Conservation (phyloP, 2,113 vertebrate species). For the Coregonus clupeaformis region DNA sequence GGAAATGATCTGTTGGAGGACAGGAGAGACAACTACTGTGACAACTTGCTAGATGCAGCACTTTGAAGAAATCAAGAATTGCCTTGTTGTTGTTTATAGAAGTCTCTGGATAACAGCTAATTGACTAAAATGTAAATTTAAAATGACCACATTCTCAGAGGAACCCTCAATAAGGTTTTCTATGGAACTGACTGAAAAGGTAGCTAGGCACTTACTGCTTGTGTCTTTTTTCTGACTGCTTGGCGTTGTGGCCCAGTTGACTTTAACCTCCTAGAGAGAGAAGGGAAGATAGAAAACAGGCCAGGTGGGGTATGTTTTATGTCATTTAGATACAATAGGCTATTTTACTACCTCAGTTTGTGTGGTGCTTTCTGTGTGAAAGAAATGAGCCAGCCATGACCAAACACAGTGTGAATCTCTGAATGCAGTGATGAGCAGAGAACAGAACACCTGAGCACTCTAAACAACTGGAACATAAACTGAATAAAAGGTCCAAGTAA, state of each 20-base stretch:
- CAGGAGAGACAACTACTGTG: background rate
- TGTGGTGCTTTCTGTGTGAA: background rate
- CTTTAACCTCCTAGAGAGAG: slow-evolving; percentile 91
- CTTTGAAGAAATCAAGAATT: background rate
- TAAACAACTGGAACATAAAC: background rate
- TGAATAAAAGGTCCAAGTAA: slow-evolving; percentile 44
- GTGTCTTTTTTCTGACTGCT: slow-evolving; percentile 99
- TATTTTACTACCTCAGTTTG: background rate
- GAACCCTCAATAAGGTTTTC: background rate
- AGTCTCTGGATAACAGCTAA: too few relatives aligned
- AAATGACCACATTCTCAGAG: background rate
- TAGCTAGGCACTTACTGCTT: slow-evolving; percentile 83
- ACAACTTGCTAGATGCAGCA: background rate
- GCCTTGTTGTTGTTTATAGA: too few relatives aligned
- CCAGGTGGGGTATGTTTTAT: slow-evolving; percentile 59
- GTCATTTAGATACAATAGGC: slow-evolving; percentile 30
- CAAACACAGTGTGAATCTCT: slow-evolving; percentile 2
- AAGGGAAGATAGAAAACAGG: slow-evolving; percentile 40
- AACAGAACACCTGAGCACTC: background rate
- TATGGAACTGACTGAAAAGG: too few relatives aligned
- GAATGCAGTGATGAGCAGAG: slow-evolving; percentile 17
- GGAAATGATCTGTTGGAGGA: slow-evolving; percentile 88
- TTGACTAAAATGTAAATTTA: too few relatives aligned
- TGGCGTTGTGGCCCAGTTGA: slow-evolving; percentile 99
- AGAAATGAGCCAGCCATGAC: slow-evolving; percentile 9